Conservation (phyloP, 2,113 vertebrate species). For the Manacus vitellinus region DNA sequence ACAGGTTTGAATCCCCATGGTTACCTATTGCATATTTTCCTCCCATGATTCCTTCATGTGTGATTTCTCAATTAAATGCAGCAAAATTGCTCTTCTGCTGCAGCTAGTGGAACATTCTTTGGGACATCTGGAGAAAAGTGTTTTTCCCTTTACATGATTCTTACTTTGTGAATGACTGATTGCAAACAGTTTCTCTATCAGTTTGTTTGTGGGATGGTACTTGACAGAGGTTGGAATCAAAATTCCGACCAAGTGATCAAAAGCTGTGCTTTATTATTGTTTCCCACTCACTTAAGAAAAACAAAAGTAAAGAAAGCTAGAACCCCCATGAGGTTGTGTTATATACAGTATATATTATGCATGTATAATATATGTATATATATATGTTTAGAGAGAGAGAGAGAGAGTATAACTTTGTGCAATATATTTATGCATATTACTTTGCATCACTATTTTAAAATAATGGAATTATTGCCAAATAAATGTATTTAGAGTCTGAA, state of each 20-base stretch:
- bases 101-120: neutral
- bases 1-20: neutral
- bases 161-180: neutral
- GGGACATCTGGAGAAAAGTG: neutral
- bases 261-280: neutral
- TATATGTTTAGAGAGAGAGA: neutral
- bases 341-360: neutral
- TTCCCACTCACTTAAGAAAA: neutral
- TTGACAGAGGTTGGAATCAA: neutral
- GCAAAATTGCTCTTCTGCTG: neutral
- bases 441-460: neutral
- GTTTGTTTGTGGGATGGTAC: neutral
- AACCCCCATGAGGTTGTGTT: fast-evolving
- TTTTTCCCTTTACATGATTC: neutral
- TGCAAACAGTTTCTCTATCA: neutral
- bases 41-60: neutral
- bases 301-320: neutral
- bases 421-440: neutral
- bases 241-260: neutral
- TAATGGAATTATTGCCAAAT: neutral
- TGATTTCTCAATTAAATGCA: neutral
- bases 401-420: neutral
- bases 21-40: fast-evolving
- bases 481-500: neutral
- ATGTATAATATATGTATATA: neutral